These are phyloP conservation scores for Daktulosphaira vitifoliae DNA, from an alignment of 1,140 invertebrate species.

Conservation along the genomic window DNA sequence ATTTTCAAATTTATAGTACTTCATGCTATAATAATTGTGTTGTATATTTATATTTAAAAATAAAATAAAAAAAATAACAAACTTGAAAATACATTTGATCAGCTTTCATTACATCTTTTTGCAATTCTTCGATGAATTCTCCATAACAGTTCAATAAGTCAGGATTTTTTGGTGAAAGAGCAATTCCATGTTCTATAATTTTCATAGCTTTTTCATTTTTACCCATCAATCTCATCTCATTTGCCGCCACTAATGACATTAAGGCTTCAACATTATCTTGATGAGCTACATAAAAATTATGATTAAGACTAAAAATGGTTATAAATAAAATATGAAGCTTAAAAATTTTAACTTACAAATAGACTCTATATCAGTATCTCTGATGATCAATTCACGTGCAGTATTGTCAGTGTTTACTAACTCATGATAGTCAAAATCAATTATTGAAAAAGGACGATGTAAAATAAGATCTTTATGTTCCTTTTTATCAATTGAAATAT, in stretches of 20 bases:
- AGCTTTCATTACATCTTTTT: constrained; percentile 78
- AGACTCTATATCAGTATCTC: constrained; percentile 21
- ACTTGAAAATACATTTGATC: constrained; percentile 71
- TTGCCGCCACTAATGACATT: constrained; percentile 68
- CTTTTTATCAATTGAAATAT: neutral
- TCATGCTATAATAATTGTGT: no score
- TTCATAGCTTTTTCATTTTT: constrained; percentile 80
- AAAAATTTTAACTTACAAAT: constrained; percentile 2
- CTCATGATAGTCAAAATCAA: constrained; percentile 8
- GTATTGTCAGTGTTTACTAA: neutral
- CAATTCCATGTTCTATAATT: constrained; percentile 81
- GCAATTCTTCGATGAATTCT: constrained; percentile 80
- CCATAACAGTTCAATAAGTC: constrained; percentile 88
- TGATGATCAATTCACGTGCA: constrained; percentile 21
- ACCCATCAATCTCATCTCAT: constrained; percentile 70
- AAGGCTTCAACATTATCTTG: constrained; percentile 59
- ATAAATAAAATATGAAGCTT: neutral
- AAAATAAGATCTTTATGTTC: neutral
- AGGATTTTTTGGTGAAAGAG: constrained; percentile 80
- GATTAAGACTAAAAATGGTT: no score
- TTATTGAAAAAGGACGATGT: constrained; percentile 11
- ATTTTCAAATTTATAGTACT: no score
- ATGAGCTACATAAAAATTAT: neutral
- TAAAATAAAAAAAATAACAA: neutral
- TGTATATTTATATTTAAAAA: neutral